phyloP scores from a whole-genome alignment of 2,113 vertebrate genomes.

The Glaucidium brasilianum region DNA sequence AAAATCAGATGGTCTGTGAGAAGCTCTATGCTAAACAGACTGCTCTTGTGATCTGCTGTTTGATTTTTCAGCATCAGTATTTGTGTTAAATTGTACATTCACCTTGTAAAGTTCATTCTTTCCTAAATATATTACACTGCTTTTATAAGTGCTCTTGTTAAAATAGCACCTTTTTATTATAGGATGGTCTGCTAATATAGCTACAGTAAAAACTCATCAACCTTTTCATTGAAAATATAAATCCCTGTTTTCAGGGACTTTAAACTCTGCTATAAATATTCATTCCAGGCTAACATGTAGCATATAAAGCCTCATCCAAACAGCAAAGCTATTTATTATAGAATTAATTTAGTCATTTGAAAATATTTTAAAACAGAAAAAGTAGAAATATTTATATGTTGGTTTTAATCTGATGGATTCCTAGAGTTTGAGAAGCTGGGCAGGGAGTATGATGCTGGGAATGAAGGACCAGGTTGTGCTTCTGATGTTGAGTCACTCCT shows the following conservation, averaged over 20 bases:
- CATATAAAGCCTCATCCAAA: neutral
- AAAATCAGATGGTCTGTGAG: neutral
- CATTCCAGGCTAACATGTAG: neutral
- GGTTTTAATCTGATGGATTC: neutral
- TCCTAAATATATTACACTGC: conserved; percentile 6
- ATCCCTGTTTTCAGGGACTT: neutral
- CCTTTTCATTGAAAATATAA: conserved; percentile 20
- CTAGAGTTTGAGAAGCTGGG: neutral
- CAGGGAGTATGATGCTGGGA: neutral
- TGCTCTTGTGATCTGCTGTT: neutral
- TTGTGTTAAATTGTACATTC: conserved; percentile 2
- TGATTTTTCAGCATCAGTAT: neutral
- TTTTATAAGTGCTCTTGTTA: conserved; percentile 13
- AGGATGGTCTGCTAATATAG: neutral
- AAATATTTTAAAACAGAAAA: neutral
- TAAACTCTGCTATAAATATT: neutral
- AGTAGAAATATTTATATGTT: neutral
- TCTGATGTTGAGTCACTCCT: neutral
- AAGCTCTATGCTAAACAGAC: neutral
- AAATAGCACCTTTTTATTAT: conserved; percentile 40
- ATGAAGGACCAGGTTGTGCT: accelerated
- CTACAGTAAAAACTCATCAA: neutral
- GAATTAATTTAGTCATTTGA: neutral
- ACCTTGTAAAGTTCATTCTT: conserved; percentile 37
- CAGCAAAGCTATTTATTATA: neutral